These are phyloP conservation scores for Chloropsis cyanopogon DNA, from an alignment of 2,113 vertebrate genomes.

Conservation along the genomic window DNA sequence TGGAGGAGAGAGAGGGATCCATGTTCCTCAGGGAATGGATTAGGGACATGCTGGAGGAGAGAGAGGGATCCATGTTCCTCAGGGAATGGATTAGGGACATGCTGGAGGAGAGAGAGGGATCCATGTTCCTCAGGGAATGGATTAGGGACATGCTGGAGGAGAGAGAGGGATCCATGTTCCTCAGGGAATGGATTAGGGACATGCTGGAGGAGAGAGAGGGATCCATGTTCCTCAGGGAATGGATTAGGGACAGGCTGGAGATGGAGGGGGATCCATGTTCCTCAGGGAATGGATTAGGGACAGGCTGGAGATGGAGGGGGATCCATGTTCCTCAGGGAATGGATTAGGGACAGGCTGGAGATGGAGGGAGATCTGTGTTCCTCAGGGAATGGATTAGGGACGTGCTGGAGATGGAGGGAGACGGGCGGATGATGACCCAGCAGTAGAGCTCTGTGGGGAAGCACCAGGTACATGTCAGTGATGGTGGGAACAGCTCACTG, in stretches of 20 bases:
- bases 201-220: no score
- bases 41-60: no score
- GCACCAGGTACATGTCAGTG: not conserved
- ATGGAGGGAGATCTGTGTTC: rapidly evolving
- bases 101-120: not conserved
- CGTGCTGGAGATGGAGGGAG: not conserved
- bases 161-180: rapidly evolving
- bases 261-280: no score
- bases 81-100: no score
- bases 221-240: rapidly evolving
- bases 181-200: not conserved
- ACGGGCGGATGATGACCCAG: not conserved
- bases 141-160: not conserved
- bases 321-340: rapidly evolving
- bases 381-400: not conserved
- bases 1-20: no score
- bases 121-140: not conserved
- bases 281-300: not conserved
- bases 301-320: not conserved
- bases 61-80: no score
- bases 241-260: not conserved
- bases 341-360: not conserved
- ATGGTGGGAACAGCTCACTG: not conserved
- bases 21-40: no score
- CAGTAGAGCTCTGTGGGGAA: not conserved